Conservation (phyloP, 2,797 vertebrate species). For the Neosalanx taihuensis region DNA sequence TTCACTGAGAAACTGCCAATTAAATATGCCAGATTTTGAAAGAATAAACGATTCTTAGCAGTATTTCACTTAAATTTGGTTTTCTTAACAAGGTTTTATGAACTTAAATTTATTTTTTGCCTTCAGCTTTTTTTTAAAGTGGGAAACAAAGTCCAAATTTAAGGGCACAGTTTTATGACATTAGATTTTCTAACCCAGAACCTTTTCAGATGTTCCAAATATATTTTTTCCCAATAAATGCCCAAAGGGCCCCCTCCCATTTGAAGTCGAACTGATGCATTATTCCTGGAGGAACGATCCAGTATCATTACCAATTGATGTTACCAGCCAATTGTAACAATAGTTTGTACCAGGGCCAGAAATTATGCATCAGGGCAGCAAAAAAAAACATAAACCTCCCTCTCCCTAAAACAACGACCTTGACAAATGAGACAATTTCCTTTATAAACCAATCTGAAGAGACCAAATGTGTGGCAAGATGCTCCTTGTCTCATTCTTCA, state of each 20-base stretch:
- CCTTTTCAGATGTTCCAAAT: conserved; percentile 48
- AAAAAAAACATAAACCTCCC: conserved; percentile 56
- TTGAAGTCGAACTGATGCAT: conserved; percentile 56
- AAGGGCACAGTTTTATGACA: conserved; percentile 54
- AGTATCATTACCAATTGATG: conserved; percentile 1
- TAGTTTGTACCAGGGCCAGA: conserved; percentile 8
- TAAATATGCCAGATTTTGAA: conserved; percentile 57
- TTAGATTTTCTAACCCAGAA: conserved; percentile 48
- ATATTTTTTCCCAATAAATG: conserved; percentile 44
- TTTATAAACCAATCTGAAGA: conserved; percentile 37
- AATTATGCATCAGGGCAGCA: conserved; percentile 73
- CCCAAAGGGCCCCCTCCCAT: conserved; percentile 50
- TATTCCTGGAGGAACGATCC: conserved; percentile 15
- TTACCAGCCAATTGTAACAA: neutral
- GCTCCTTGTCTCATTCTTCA: conserved; percentile 91
- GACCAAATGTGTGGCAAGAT: conserved; percentile 76
- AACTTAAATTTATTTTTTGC: conserved; percentile 31
- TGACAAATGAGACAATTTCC: conserved; percentile 75
- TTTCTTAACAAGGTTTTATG: conserved; percentile 41
- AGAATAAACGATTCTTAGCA: conserved; percentile 45
- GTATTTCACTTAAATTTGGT: conserved; percentile 62
- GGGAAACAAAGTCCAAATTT: conserved; percentile 49
- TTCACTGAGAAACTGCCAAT: conserved; percentile 77
- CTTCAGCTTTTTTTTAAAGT: conserved; percentile 21
- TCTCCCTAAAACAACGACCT: conserved; percentile 55